Conservation (phyloP, 2,797 vertebrate species). For the Odontamblyopus rebecca region DNA sequence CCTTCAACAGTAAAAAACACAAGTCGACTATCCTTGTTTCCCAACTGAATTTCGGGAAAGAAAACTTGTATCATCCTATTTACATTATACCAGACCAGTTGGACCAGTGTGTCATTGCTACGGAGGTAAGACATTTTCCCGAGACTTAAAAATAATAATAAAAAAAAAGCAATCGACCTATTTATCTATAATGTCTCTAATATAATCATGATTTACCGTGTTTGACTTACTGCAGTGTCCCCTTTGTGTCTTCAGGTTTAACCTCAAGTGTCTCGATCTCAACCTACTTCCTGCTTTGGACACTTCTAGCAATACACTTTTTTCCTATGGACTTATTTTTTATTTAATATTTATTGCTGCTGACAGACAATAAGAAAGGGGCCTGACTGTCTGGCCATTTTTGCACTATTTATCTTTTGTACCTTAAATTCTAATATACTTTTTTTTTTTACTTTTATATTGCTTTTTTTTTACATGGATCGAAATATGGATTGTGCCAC, state of each 20-base stretch:
- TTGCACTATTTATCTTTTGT: constrained; percentile 77
- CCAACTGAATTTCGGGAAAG: constrained; percentile 65
- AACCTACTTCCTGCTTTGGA: constrained; percentile 36
- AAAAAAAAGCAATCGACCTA: too few relatives aligned
- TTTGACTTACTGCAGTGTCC: constrained; percentile 1
- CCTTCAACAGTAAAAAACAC: constrained; percentile 66
- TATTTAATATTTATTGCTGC: constrained; percentile 82
- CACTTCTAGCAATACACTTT: constrained; percentile 57
- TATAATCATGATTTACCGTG: constrained; percentile 7
- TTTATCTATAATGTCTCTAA: too few relatives aligned
- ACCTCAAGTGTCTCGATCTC: constrained; percentile 44
- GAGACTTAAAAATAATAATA: background rate
- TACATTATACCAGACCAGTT: constrained; percentile 78
- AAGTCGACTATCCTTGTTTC: constrained; percentile 66
- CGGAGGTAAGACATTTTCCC: constrained; percentile 75
- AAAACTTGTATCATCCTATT: constrained; percentile 75
- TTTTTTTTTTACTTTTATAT: constrained; percentile 1
- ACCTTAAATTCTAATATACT: constrained; percentile 55
- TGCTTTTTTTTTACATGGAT: background rate
- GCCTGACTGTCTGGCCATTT: constrained; percentile 60
- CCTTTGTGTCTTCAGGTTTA: constrained; percentile 68
- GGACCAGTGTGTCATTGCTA: constrained; percentile 82
- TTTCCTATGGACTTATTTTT: constrained; percentile 51
- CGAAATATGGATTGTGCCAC: constrained; percentile 14
- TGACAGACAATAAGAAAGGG: constrained; percentile 58